Conservation (phyloP, 2,797 vertebrate genomes). For the Fistularia commersonii region DNA sequence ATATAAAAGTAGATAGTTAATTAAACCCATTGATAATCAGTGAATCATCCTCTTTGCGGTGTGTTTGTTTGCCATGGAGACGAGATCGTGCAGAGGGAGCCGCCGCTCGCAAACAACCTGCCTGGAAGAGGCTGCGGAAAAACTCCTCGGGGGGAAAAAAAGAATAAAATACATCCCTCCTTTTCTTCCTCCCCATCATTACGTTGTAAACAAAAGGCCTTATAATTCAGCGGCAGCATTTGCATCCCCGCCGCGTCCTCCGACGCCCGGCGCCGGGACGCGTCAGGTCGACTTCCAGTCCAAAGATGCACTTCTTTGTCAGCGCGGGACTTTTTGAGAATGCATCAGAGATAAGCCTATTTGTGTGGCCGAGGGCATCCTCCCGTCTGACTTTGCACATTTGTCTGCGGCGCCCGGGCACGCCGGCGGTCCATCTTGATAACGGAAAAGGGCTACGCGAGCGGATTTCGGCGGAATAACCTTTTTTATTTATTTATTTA, state of each 20-base stretch:
- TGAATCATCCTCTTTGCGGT: slow-evolving; percentile 20
- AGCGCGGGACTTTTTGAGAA: slow-evolving; percentile 45
- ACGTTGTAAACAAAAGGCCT: slow-evolving; percentile 1
- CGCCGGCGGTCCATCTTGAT: slow-evolving; percentile 71
- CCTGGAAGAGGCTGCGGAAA: too few relatives aligned
- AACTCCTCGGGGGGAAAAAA: too few relatives aligned
- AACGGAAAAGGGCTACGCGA: slow-evolving; percentile 59
- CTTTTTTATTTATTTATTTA: too few relatives aligned
- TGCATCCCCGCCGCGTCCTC: too few relatives aligned
- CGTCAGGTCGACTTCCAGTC: slow-evolving; percentile 36
- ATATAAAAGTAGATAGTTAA: background rate
- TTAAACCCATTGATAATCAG: slow-evolving; percentile 13
- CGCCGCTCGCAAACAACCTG: background rate
- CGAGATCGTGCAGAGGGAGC: slow-evolving; percentile 5
- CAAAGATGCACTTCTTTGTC: slow-evolving; percentile 56
- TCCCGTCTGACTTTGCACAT: slow-evolving; percentile 67
- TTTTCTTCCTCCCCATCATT: too few relatives aligned
- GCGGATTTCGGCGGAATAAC: slow-evolving; percentile 65
- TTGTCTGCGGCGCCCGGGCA: slow-evolving; percentile 53
- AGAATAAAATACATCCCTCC: too few relatives aligned
- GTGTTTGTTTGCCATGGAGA: background rate
- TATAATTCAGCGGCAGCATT: background rate
- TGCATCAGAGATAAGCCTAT: slow-evolving; percentile 59
- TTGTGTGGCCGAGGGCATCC: slow-evolving; percentile 60
- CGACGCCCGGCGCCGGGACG: too few relatives aligned